Base-by-base conservation (phyloP, 2,797 vertebrate genomes). In the Sebastes steindachneri region DNA sequence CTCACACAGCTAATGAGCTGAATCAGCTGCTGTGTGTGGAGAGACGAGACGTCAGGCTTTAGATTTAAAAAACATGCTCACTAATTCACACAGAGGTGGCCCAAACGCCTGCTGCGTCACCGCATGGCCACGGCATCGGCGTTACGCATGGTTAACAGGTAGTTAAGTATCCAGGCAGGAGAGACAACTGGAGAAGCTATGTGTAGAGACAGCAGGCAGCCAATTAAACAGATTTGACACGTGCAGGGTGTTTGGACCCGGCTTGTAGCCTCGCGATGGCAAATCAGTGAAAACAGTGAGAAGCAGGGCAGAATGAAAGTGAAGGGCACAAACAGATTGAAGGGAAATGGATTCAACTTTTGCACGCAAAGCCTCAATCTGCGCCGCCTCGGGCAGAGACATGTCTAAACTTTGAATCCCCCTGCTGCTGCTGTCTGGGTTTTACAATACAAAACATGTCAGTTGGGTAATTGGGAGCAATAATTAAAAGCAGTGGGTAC, bases 181-280 rank as follows among this genome's bases (percentile, higher is more conserved):
- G 26, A 41, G 23, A 15, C 23, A 41, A 73, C 17, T 15, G 21
- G 14, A 10, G 7, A 21, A 9, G 26, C 54, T 58, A 1, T 4
- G 33, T 41, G 26, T 11, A 7, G 31, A 73, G 19, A 12, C 19
- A 58, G 72, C 23, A 72, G 19, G 68, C 35, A 73, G 74, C 68
- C 41, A 80, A 83, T 74, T 57, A 66, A 28, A 58, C 48, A 66
- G 21, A 70, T 60, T 35, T 73, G 65, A 75, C 71, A 70, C 65
- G 69, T 3, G 73, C 9, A 58, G 69, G 2, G 26, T 59, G 57
- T 78, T 54, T 68, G 45, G 60, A 65, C n/a, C 25, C 0, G 7
- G 28, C 19, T 68, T 31, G n/a, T 37, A 35, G 54, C 31, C 33
- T 0, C 35, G 12, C 33, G 58, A 65, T 31, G 37, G 26, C 25